phyloP scores from a whole-genome alignment of 2,797 vertebrate species.

The Eidolon dupreanum region DNA sequence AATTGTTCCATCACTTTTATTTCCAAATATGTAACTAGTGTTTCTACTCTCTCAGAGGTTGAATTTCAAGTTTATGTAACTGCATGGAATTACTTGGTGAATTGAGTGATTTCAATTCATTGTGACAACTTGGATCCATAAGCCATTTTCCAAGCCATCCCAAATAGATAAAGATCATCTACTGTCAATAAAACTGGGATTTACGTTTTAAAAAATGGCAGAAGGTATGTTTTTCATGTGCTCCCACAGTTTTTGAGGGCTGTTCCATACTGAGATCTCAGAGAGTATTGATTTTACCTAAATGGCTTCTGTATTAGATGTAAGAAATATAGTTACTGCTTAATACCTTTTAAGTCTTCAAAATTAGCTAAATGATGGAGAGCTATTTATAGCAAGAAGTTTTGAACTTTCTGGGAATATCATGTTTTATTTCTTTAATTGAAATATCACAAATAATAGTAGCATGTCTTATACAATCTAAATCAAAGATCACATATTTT shows the following conservation, averaged over 20 bases:
- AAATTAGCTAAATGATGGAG: not conserved
- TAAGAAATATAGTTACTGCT: not conserved
- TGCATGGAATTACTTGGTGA: slow-evolving; percentile 46
- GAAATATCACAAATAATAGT: not conserved
- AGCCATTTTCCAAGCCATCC: slow-evolving; percentile 17
- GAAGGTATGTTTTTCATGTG: not conserved
- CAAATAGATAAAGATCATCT: slow-evolving; percentile 74
- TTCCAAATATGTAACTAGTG: slow-evolving; percentile 52
- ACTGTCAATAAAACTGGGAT: slow-evolving; percentile 53
- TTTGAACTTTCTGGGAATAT: slow-evolving; percentile 10
- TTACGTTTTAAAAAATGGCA: slow-evolving; percentile 42
- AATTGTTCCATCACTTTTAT: slow-evolving; percentile 48
- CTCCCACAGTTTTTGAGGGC: not conserved
- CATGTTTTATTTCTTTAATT: not conserved
- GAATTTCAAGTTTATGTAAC: slow-evolving; percentile 68
- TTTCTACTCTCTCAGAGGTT: slow-evolving; percentile 48
- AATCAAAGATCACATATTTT: slow-evolving; percentile 2
- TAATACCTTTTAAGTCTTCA: not conserved
- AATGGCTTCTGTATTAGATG: not conserved
- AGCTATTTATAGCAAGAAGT: not conserved
- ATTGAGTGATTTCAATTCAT: slow-evolving; percentile 58
- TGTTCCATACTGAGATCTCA: not conserved
- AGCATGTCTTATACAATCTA: not conserved
- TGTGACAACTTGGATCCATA: slow-evolving; percentile 34
- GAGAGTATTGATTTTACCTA: not conserved